A percentile compares a stretch with the other conserved stretches of the same genome.
Evolutionary conservation across 2,888 invertebrate genomes (phyloP).

Genomic region (Limenitis camilla): DNA sequence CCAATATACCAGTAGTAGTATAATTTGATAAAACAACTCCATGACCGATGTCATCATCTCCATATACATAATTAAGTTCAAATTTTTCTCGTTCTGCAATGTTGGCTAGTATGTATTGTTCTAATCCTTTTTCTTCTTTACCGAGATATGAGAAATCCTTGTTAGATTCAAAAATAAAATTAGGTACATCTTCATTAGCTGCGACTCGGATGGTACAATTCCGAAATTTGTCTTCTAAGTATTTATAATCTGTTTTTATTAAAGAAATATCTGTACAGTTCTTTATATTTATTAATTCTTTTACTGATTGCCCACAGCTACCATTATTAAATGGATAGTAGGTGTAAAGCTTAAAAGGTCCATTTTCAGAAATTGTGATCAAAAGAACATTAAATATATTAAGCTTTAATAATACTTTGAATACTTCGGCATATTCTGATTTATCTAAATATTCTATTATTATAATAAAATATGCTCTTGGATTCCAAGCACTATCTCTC

Average conservation of each 20-base stretch:
- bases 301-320: slow-evolving; percentile 36
- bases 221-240: slow-evolving; percentile 23
- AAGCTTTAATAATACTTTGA: slow-evolving; percentile 31
- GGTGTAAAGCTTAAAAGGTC: slow-evolving; percentile 29
- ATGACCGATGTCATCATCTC: slow-evolving; percentile 22
- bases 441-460: slow-evolving; percentile 23
- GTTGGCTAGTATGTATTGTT: slow-evolving; percentile 42
- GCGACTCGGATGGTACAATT: slow-evolving; percentile 40
- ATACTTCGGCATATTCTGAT: slow-evolving; percentile 28
- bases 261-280: slow-evolving; percentile 29
- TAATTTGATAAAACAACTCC: slow-evolving; percentile 42
- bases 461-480: slow-evolving; percentile 40
- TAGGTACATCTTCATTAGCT: slow-evolving; percentile 35
- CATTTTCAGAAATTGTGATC: slow-evolving; percentile 24
- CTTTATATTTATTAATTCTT: slow-evolving; percentile 31
- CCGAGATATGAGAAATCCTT: slow-evolving; percentile 30
- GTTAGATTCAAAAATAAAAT: slow-evolving; percentile 34
- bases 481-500: slow-evolving; percentile 40
- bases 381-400: slow-evolving; percentile 39
- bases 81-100: slow-evolving; percentile 36
- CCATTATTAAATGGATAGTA: slow-evolving; percentile 38
- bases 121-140: slow-evolving; percentile 32
- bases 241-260: slow-evolving; percentile 26
- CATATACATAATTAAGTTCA: slow-evolving; percentile 30
- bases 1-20: slow-evolving; percentile 40